phyloP scores from a whole-genome alignment of 64 coral and sea anemone species.

The Orbicella faveolata region DNA sequence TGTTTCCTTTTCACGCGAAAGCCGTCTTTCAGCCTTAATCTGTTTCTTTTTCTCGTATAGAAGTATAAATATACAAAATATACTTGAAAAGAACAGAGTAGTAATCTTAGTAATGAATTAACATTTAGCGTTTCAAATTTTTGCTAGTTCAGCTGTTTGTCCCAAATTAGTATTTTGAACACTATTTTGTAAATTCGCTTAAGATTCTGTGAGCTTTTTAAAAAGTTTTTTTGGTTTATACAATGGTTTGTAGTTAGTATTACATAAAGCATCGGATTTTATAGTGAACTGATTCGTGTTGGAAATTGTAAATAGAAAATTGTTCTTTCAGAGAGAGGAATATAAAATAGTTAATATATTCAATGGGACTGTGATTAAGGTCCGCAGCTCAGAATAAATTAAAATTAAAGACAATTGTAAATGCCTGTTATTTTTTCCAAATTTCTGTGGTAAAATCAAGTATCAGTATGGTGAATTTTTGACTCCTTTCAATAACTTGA shows the following conservation, averaged over 20 bases:
- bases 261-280: not conserved
- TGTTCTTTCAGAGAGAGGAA: not conserved
- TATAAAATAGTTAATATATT: slow-evolving; percentile 20
- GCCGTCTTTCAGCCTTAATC: not conserved
- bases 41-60: not conserved
- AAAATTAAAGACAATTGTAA: not conserved
- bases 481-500: too few relatives aligned
- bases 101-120: not conserved
- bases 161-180: not conserved
- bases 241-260: not conserved
- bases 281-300: not conserved
- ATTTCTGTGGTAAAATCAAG: not conserved
- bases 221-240: not conserved
- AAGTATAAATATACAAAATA: not conserved
- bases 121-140: not conserved
- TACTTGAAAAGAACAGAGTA: not conserved
- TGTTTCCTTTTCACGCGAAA: not conserved
- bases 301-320: slow-evolving; percentile 31
- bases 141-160: slow-evolving; percentile 19
- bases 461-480: too few relatives aligned
- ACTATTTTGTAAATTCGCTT: not conserved
- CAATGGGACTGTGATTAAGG: not conserved
- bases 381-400: not conserved
- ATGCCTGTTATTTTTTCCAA: not conserved
- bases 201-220: not conserved